A percentile compares a stretch with the other conserved stretches of the same genome.
Evolutionary conservation across 1,140 invertebrate genomes (phyloP).

Genomic region (Heliothis subflexa): DNA sequence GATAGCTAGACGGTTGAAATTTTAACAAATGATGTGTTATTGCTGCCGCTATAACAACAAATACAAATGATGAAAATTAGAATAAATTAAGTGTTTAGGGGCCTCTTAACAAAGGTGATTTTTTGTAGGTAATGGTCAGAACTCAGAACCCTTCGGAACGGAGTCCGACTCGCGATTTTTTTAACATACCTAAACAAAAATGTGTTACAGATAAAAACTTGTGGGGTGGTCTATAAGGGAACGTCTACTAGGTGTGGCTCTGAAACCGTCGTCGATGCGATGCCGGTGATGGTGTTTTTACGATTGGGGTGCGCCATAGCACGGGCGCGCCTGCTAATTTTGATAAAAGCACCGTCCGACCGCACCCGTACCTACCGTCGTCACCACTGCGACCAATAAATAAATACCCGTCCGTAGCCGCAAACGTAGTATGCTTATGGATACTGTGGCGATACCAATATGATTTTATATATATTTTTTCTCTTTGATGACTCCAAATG

Average conservation of each 20-base stretch:
- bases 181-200: constrained; percentile 22
- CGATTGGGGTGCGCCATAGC: constrained; percentile 77
- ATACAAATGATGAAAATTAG: no score
- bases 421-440: constrained; percentile 23
- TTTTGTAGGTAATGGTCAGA: neutral
- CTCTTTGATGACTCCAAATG: no score
- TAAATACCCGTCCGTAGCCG: constrained; percentile 57
- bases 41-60: no score
- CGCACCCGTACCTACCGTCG: constrained; percentile 65
- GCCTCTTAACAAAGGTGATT: no score
- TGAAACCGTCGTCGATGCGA: constrained; percentile 69
- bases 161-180: neutral
- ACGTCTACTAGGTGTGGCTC: constrained; percentile 78
- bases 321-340: constrained; percentile 83
- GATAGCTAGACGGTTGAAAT: no score
- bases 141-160: no score
- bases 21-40: no score
- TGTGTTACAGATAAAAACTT: constrained; percentile 47
- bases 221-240: constrained; percentile 68
- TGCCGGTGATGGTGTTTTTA: constrained; percentile 80
- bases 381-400: constrained; percentile 64
- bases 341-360: constrained; percentile 82
- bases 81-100: no score
- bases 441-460: neutral
- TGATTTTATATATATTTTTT: no score